phyloP scores from a whole-genome alignment of 2,113 vertebrate genomes.

The Octodon degus region DNA sequence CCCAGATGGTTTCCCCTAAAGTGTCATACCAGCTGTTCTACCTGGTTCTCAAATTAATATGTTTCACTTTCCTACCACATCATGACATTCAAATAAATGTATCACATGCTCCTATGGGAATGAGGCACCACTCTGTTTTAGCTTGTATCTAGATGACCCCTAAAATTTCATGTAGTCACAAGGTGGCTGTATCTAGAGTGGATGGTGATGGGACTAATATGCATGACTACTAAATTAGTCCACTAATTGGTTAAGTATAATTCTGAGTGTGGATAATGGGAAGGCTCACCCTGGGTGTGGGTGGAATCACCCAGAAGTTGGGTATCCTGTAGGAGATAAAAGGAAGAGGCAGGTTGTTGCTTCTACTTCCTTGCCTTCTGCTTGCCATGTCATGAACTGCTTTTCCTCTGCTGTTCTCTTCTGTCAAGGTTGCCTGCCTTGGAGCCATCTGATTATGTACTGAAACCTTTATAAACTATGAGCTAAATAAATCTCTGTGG shows the following conservation, averaged over 20 bases:
- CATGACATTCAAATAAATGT: background rate
- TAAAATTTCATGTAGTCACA: background rate
- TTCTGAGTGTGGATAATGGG: background rate
- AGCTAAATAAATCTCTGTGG: background rate
- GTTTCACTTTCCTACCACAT: background rate
- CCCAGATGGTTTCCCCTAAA: background rate
- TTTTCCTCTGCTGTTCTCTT: background rate
- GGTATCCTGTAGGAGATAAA: background rate
- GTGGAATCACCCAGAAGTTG: background rate
- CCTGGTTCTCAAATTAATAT: background rate
- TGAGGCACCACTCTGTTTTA: background rate
- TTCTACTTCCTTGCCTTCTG: background rate
- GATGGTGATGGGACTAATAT: background rate
- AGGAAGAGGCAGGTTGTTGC: background rate
- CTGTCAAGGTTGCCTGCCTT: background rate
- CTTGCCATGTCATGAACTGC: background rate
- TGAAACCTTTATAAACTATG: background rate
- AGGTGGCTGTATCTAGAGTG: background rate
- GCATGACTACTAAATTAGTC: background rate
- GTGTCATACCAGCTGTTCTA: background rate
- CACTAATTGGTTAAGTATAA: background rate
- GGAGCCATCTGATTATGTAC: background rate
- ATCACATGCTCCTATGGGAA: background rate
- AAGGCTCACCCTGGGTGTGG: background rate
- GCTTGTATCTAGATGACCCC: background rate